Base-by-base conservation (phyloP, 2,888 invertebrate species). In the Phragmatobia fuliginosa region DNA sequence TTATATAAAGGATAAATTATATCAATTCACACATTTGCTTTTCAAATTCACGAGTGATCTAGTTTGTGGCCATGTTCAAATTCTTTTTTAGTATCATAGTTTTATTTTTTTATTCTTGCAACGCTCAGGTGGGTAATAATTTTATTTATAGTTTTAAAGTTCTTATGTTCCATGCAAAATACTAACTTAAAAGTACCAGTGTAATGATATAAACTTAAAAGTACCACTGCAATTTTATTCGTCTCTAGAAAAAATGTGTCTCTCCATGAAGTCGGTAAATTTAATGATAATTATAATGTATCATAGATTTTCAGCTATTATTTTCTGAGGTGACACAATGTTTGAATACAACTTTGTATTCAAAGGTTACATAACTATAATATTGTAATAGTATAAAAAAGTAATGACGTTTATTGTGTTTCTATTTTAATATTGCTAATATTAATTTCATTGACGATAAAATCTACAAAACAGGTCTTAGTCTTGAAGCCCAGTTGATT, bases 1-100 rank as follows among this genome's bases (percentile, higher is more conserved):
- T 72, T 85, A 84, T 87, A 87, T 83, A 87, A 77, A 74, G 75
- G 67, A 71, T 81, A 80, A 81, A 84, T 81, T 81, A 73, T 73
- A 69, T 71, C 63, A 81, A 76, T 89, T 90, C 83, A 86, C 89
- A 88, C 91, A 90, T 90, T 91, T 84, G 76, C 75, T 76, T 70
- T 62, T 60, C 70, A 41, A 56, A 38, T 73, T 68, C 33, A 56
- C 70, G 36, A 28, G 64, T 59, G 62, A 64, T 74, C 60, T 49
- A 62, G 66, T 73, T 74, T 52, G 65, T n/a, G 62, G 62, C 41
- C 61, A 82, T 82, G 81, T 75, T 59, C n/a, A 49, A 63, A 32
- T 67, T 56, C 62, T 58, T 60, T 59, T 59, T 66, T 31, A 69
- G 16, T 58, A 21, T 72, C 11, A 68, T 72, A 28, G 25, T 79